Percentiles rank a stretch among this genome's conserved stretches.
Evolutionary conservation across 2,797 vertebrate species (phyloP).

Genomic region (Enteromius viviparus): DNA sequence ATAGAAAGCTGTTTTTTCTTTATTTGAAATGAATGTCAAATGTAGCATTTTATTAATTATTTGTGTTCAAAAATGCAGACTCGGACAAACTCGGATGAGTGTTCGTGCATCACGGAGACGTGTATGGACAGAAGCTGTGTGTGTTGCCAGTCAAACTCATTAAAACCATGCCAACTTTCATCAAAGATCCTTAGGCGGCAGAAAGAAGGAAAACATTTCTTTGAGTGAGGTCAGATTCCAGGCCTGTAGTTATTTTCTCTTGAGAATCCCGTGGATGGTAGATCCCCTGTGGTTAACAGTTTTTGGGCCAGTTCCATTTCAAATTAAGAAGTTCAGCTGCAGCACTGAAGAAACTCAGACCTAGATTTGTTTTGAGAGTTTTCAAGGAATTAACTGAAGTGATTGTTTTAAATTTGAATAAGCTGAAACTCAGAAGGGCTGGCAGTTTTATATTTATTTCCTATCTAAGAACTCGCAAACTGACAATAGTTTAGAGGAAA

Average conservation of each 20-base stretch:
- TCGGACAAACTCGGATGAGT: slow-evolving; percentile 40
- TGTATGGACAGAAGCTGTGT: slow-evolving; percentile 1
- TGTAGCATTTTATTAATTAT: neutral
- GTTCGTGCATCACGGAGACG: slow-evolving; percentile 11
- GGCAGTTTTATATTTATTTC: neutral
- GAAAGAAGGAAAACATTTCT: slow-evolving; percentile 13
- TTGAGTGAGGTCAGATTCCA: slow-evolving; percentile 1
- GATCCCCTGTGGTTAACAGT: slow-evolving; percentile 24
- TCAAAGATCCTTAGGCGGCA: slow-evolving; percentile 6
- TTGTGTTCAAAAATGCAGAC: neutral
- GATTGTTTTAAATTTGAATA: slow-evolving; percentile 2
- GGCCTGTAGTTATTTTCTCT: neutral
- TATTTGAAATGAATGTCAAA: neutral
- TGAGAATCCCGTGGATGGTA: slow-evolving; percentile 9
- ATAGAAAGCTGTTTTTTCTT: neutral
- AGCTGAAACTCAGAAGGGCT: neutral
- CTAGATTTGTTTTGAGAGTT: neutral
- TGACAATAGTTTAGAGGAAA: neutral
- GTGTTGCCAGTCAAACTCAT: neutral
- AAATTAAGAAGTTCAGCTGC: slow-evolving; percentile 11
- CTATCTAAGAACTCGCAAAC: neutral
- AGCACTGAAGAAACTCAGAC: neutral
- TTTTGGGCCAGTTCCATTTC: slow-evolving; percentile 33
- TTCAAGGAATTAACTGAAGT: neutral
- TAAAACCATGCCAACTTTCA: slow-evolving; percentile 34